Base-by-base conservation (phyloP, 2,888 invertebrate genomes). In the Noctua janthina region DNA sequence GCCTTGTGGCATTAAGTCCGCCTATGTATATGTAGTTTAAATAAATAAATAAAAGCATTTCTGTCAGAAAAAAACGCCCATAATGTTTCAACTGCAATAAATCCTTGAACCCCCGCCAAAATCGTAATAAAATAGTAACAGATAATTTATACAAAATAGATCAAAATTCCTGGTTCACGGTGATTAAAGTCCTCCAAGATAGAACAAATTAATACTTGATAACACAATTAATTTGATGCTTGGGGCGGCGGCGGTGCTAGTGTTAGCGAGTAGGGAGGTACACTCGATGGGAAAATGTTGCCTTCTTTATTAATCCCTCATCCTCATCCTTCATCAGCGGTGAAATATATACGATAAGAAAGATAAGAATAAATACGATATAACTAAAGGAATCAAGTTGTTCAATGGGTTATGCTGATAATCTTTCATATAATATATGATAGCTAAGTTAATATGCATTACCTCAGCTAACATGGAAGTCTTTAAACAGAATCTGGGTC, bases 141-240 rank as follows among this genome's bases (percentile, higher is more conserved):
- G 49, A 83, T 78, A 84, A 87, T 84, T 79, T 73, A 86, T 74
- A 79, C 76, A 79, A 86, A 78, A 88, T 86, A 76, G 74, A 85
- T 82, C 82, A 79, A 85, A 89, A 88, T 88, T 84, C 74, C 59
- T 78, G 85, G 86, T 83, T 74, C 79, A 68, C 82, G 92, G 94
- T 94, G 95, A 96, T 96, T 95, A 96, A 90, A 92, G 93, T 92
- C 88, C 90, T 91, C 91, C 91, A 87, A 95, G 95, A 95, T 94
- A 94, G 92, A 91, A 92, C 95, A 96, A 84, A 84, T 96, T 96
- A 96, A 97, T 96, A 96, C 95, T 96, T 96, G 96, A 96, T 96
- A 96, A 96, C 95, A 95, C 96, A 96, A 96, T 96, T 96, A 96
- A 96, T 96, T 96, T 92, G 86, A 88, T 87, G 90, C 90, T 90